Evolutionary conservation across 2,797 vertebrate species (phyloP), one percentile per base, ranked within the genome.

Genomic region (Paratrypauchen microcephalus): DNA sequence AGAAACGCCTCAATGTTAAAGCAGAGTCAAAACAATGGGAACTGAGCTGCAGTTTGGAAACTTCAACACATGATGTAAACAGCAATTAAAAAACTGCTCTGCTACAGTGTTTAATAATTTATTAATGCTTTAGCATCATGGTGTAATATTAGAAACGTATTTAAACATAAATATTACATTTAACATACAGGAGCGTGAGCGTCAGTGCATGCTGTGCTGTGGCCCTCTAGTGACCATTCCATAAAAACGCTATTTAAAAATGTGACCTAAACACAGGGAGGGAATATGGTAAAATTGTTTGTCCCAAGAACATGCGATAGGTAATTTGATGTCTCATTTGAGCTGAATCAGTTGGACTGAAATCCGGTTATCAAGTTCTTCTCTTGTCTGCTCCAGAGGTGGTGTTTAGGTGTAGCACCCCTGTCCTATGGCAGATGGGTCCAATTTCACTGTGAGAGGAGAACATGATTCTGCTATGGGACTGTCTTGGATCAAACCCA

Each of bases 371-470:
- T 76, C 41, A 67, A 82, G 81, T 79, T 72, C 63, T 68, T 2
- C 13, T 65, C 71, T 39, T 68, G 69, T 66, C 68, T 23, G 1
- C 76, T 75, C 75, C 61, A 76, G 75, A 77, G 55, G 3, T 56
- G 60, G 55, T 68, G 75, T 75, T 84, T 73, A 73, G 79, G 69
- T 28, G 72, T 80, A 81, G 76, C 75, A 78, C 69, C 75, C 79
- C 72, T 79, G 78, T 26, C 32, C 36, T 64, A 23, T 26, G 75
- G 75, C 62, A 48, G 69, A 70, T 18, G 62, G 87, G 80, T 91
- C 78, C 48, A 84, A 88, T 92, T 92, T 92, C 90, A 87, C 88
- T 85, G 77, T 73, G 73, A 83, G 69, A 81, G 77, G 72, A 82
- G 59, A 76, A 78, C 87, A 83, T 77, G 83, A 85, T 71, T 84